These are phyloP conservation scores for Pristionchus exspectatus DNA, from an alignment of 2,888 invertebrate genomes.

Conservation along the genomic window DNA sequence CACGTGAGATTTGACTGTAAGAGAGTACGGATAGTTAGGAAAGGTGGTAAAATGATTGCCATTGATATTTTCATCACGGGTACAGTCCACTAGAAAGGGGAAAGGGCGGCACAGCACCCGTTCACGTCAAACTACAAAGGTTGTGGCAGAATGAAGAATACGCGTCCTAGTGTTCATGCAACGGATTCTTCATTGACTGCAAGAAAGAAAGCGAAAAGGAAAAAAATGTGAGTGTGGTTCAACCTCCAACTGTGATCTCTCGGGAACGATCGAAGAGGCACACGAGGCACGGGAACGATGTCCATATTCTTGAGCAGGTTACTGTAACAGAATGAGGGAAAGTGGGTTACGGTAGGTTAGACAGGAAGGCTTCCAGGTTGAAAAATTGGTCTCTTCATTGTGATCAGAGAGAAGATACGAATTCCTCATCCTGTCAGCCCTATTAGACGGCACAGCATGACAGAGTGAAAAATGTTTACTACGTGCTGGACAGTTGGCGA, in stretches of 20 bases:
- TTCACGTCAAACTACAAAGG: no score
- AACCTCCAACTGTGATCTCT: constrained; percentile 38
- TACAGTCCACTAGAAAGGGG: no score
- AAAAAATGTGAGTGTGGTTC: neutral
- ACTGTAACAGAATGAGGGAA: constrained; percentile 50
- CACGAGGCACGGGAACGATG: neutral
- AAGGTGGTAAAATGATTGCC: neutral
- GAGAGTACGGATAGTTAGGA: neutral
- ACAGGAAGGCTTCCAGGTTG: neutral
- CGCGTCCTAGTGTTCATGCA: no score
- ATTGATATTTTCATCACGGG: no score
- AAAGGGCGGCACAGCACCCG: no score
- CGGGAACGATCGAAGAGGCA: neutral
- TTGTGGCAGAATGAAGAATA: no score
- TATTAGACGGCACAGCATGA: neutral
- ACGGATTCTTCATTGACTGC: no score
- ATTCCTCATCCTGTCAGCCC: neutral
- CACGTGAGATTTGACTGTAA: constrained; percentile 48
- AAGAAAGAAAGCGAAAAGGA: neutral
- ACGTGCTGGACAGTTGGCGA: neutral
- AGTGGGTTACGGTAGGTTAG: constrained; percentile 54
- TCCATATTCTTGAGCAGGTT: constrained; percentile 56
- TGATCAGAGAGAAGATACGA: no score
- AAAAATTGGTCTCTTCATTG: neutral
- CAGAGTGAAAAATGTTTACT: neutral